These are phyloP conservation scores for Carettochelys insculpta DNA, from an alignment of 2,113 vertebrate species.

Conservation along the genomic window DNA sequence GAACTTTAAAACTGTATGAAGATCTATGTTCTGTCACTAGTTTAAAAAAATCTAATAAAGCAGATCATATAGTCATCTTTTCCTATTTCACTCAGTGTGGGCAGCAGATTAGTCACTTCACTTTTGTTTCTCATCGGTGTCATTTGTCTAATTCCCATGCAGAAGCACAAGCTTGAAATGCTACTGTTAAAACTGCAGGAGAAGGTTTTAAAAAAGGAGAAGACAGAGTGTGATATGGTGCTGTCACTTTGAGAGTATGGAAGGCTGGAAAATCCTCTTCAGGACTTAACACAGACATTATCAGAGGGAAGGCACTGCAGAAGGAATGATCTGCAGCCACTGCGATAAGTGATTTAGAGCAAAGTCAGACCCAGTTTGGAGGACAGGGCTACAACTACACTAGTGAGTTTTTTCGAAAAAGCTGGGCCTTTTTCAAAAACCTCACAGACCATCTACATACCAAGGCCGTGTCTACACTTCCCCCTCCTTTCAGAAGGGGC, in stretches of 20 bases:
- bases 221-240: background rate
- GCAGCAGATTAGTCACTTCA: background rate
- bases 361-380: background rate
- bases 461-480: too few species aligned
- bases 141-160: background rate
- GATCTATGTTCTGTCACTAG: background rate
- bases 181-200: background rate
- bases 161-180: background rate
- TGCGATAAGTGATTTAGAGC: accelerated
- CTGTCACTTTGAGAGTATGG: background rate
- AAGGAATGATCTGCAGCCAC: background rate
- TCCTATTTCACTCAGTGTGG: background rate
- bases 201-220: background rate
- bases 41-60: background rate
- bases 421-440: too few species aligned
- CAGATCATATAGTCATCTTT: background rate
- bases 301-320: background rate
- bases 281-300: background rate
- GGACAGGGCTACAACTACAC: too few species aligned
- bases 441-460: too few species aligned
- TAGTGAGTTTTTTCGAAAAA: background rate
- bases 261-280: background rate
- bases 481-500: too few species aligned
- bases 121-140: background rate
- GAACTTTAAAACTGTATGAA: background rate